Base-by-base conservation (phyloP, 2,113 vertebrate species). In the Fulica atra region DNA sequence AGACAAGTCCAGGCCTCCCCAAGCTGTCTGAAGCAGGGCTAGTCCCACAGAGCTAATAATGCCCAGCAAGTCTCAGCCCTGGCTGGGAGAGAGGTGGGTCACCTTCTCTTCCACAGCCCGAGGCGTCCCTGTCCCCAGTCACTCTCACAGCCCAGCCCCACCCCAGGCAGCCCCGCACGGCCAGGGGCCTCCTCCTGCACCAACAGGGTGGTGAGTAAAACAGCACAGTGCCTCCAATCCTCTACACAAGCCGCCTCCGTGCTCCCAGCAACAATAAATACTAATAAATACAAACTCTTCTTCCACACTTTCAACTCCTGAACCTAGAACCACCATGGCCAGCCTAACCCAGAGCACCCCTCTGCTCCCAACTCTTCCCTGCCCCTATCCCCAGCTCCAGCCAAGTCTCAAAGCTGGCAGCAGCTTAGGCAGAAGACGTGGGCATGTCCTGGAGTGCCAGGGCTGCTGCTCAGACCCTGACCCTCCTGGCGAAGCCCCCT, bases 231-330 rank as follows among this genome's bases (percentile, higher is more conserved):
- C 42, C 48, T 81, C 72, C 1, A 0, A 23, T 59, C 46, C 76
- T 71, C 73, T 15, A 24, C 63, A n/a, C 1, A 0, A 78, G 42
- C 87, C 84, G 71, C 56, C 60, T 78, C 93, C 60, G 71, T 0
- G 1, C 73, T 86, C 89, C 69, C 83, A 83, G 51, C 65, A 86
- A 90, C 92, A 96, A 97, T 97, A 97, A 97, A 97, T 97, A 97
- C 93, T 69, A 96, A 97, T 97, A 97, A 96, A 97, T 97, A 97
- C 76, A 85, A 94, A 88, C 48, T 64, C n/a, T 78, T 66, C 26
- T 4, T 66, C 29, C 5, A 4, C 61, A 36, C 42, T 63, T 73
- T 16, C 68, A 42, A 36, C 71, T 77, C 35, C 51, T 13, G 54
- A 3, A 20, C 13, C 28, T 0, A 0, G 33, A 29, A 23, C 10